A percentile compares a stretch with the other conserved stretches of the same genome.
phyloP scores from a whole-genome alignment of 2,888 invertebrate genomes.

The Hecatera dysodea region DNA sequence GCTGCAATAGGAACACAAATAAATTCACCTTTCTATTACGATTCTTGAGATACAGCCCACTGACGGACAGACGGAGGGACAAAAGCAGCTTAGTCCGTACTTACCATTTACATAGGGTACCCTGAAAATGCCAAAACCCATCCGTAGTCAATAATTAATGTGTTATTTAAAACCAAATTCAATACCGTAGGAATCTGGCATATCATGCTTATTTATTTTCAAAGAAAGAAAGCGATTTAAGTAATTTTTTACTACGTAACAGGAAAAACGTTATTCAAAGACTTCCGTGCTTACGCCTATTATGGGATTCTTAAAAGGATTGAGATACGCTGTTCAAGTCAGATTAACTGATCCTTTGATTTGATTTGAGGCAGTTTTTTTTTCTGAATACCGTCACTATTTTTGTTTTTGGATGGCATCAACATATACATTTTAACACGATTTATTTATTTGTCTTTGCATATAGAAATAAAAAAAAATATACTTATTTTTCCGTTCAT shows the following conservation, averaged over 20 bases:
- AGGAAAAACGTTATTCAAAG: conserved; percentile 38
- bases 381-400: conserved; percentile 7
- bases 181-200: background rate
- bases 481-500: too few relatives aligned
- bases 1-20: too few relatives aligned
- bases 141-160: too few relatives aligned
- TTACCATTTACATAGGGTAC: too few relatives aligned
- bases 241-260: conserved; percentile 21
- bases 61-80: background rate
- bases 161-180: background rate
- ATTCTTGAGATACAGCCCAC: too few relatives aligned
- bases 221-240: background rate
- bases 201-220: background rate
- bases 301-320: conserved; percentile 40
- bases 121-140: background rate
- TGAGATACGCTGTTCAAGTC: conserved; percentile 32
- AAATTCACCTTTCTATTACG: too few relatives aligned
- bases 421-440: background rate
- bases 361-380: conserved; percentile 36
- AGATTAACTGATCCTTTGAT: conserved; percentile 47
- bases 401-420: background rate
- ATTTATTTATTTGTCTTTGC: background rate
- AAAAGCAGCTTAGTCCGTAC: too few relatives aligned
- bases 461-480: too few relatives aligned
- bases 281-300: conserved; percentile 37